Percentiles rank a stretch among this genome's conserved stretches.
Conservation (phyloP, 2,888 invertebrate genomes). For the Gastracanthus pulcherrimus region DNA sequence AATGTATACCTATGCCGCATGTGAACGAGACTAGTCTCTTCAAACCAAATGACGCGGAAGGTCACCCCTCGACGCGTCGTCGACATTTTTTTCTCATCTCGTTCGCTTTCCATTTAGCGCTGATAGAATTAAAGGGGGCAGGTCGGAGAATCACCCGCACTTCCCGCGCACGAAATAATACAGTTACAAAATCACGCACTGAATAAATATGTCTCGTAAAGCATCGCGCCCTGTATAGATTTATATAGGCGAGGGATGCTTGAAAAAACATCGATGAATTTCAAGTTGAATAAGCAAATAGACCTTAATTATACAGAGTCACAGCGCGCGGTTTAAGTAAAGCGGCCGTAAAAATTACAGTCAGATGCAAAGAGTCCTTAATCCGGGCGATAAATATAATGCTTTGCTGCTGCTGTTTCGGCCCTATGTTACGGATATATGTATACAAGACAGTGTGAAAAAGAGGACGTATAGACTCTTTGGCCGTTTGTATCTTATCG, state of each 20-base stretch:
- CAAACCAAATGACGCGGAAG: slow-evolving; percentile 41
- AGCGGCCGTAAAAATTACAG: slow-evolving; percentile 5
- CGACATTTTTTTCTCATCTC: slow-evolving; percentile 1
- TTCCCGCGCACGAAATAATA: not conserved
- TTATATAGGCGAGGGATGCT: not conserved
- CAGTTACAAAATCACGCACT: slow-evolving; percentile 16
- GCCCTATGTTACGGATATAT: not conserved
- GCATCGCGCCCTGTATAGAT: not conserved
- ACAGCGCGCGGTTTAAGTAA: not conserved
- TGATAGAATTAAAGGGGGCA: slow-evolving; percentile 19
- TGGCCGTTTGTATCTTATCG: slow-evolving; percentile 28
- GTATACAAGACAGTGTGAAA: not conserved
- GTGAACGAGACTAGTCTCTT: not conserved
- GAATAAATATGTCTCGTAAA: slow-evolving; percentile 35
- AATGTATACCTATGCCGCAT: slow-evolving; percentile 39
- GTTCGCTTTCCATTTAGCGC: not conserved
- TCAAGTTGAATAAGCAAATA: slow-evolving; percentile 18
- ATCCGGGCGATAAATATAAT: slow-evolving; percentile 35
- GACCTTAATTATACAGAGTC: slow-evolving; percentile 6
- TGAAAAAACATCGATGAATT: slow-evolving; percentile 35
- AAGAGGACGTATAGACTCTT: not conserved
- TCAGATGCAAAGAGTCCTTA: not conserved
- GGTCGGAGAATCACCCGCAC: not conserved
- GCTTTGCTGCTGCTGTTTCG: not conserved
- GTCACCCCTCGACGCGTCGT: slow-evolving; percentile 4